A percentile compares a stretch with the other conserved stretches of the same genome.
phyloP scores from a whole-genome alignment of 2,888 invertebrate species.

The Drosophila lutescens region DNA sequence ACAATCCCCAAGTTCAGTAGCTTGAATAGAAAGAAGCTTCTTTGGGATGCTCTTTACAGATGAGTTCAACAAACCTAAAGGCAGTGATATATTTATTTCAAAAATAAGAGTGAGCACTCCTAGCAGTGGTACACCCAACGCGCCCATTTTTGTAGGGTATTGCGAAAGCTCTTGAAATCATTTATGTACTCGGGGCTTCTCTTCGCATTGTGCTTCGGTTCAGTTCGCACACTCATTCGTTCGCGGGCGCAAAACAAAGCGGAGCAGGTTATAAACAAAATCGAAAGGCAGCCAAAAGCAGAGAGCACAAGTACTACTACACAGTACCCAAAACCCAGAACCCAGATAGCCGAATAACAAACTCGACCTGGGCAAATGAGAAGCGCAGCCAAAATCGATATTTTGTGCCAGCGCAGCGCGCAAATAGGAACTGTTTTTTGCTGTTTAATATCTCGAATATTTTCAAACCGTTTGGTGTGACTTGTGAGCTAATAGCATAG shows the following conservation, averaged over 20 bases:
- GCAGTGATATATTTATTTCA: too few relatives aligned
- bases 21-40: too few relatives aligned
- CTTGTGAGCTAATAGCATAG: background rate
- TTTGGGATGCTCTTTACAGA: too few relatives aligned
- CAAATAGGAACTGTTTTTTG: slow-evolving; percentile 13
- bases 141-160: slow-evolving; percentile 17
- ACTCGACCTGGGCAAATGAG: slow-evolving; percentile 32
- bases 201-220: background rate
- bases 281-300: slow-evolving; percentile 65
- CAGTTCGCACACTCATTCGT: slow-evolving; percentile 13
- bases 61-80: too few relatives aligned
- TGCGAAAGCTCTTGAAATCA: slow-evolving; percentile 30
- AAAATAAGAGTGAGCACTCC: too few relatives aligned
- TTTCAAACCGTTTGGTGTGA: background rate
- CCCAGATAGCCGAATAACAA: slow-evolving; percentile 35
- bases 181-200: slow-evolving; percentile 17
- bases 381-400: slow-evolving; percentile 65
- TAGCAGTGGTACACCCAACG: too few relatives aligned
- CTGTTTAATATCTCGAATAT: background rate
- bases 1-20: too few relatives aligned
- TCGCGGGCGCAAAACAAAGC: slow-evolving; percentile 54
- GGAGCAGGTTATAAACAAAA: slow-evolving; percentile 77
- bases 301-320: slow-evolving; percentile 38
- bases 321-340: slow-evolving; percentile 2
- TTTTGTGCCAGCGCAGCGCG: slow-evolving; percentile 57